A percentile compares a stretch with the other conserved stretches of the same genome.
These are phyloP conservation scores for Oscheius sp. DNA, from an alignment of 2,888 invertebrate species.

Conservation along the genomic window DNA sequence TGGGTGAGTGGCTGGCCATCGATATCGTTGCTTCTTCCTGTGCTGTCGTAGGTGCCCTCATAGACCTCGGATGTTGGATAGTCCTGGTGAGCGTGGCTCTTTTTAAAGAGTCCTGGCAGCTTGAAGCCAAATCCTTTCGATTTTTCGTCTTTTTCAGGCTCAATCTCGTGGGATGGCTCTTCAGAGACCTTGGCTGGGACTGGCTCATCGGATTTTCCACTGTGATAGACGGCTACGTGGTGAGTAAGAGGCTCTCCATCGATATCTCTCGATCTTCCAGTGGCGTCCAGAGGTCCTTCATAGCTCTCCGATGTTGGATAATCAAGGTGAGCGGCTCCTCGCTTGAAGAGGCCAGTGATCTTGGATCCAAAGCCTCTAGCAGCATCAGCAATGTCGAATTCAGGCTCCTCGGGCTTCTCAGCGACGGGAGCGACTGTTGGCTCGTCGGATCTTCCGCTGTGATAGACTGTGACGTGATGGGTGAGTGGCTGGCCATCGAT, in stretches of 20 bases:
- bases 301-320: conserved; percentile 38
- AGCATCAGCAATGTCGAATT: conserved; percentile 27
- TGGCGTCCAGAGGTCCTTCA: conserved; percentile 31
- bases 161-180: not conserved
- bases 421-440: not conserved
- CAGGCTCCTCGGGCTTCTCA: conserved; percentile 20
- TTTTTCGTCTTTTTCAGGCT: not conserved
- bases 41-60: conserved; percentile 36
- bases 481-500: conserved; percentile 36
- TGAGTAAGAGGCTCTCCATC: conserved; percentile 19
- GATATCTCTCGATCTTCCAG: not conserved
- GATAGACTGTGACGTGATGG: conserved; percentile 40
- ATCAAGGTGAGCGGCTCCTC: conserved; percentile 35
- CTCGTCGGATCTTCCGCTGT: conserved; percentile 36
- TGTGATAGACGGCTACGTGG: conserved; percentile 44
- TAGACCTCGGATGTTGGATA: conserved; percentile 41
- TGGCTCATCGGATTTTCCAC: conserved; percentile 5
- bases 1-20: conserved; percentile 34
- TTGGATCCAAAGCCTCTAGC: conserved; percentile 30
- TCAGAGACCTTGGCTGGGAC: not conserved
- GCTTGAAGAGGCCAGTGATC: conserved; percentile 33
- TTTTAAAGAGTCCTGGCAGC: conserved; percentile 36
- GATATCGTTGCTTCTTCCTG: conserved; percentile 20
- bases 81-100: conserved; percentile 41
- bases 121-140: conserved; percentile 22